Conservation (phyloP, 2,113 vertebrate genomes). For the Zosterops lateralis region DNA sequence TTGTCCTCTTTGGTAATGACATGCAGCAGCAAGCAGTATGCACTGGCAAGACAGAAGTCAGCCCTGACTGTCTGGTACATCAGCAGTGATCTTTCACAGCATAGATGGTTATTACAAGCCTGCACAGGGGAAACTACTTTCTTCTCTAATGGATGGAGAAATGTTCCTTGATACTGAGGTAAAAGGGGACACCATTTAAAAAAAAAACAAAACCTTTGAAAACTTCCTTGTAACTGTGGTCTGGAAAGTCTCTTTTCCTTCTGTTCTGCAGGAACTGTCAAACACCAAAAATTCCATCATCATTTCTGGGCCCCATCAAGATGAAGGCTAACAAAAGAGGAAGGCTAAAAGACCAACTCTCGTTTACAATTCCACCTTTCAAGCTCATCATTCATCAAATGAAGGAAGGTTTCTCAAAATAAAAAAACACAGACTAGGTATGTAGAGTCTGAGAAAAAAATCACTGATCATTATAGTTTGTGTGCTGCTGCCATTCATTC, state of each 20-base stretch:
- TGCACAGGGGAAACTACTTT: not conserved
- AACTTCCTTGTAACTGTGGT: not conserved
- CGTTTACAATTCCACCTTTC: not conserved
- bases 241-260: not conserved
- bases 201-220: not conserved
- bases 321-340: not conserved
- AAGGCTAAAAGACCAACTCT: not conserved
- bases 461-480: not conserved
- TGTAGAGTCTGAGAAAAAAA: not conserved
- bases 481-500: not conserved
- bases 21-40: not conserved
- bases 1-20: not conserved
- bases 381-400: not conserved
- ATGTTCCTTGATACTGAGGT: not conserved
- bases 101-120: not conserved
- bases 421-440: not conserved
- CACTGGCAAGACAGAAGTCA: not conserved
- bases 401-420: not conserved
- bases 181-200: not conserved
- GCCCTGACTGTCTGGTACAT: not conserved
- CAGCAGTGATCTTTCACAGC: not conserved
- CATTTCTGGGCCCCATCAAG: not conserved
- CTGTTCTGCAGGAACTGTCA: not conserved
- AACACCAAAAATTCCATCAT: not conserved
- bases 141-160: not conserved